Conservation (phyloP, 2,888 invertebrate species). For the Heterodera filipjevi region DNA sequence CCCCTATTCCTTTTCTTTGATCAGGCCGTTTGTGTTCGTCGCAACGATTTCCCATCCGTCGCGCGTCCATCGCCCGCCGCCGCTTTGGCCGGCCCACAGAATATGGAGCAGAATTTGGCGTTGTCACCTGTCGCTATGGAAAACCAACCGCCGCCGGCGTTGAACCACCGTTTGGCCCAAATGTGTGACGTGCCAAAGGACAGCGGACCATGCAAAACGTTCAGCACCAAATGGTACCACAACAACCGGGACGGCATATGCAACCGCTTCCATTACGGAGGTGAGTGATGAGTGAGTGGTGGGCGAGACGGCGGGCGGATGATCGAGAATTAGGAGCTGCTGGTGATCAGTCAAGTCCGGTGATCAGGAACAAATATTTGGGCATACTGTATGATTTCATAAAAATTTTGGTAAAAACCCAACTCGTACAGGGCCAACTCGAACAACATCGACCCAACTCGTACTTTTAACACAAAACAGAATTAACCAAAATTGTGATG, state of each 20-base stretch:
- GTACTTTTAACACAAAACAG: too few species aligned
- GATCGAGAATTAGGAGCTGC: too few species aligned
- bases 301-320: not conserved
- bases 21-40: conserved; percentile 20
- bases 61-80: conserved; percentile 29
- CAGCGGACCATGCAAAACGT: conserved; percentile 59
- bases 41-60: conserved; percentile 23
- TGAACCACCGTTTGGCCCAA: conserved; percentile 14
- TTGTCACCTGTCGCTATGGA: conserved; percentile 15
- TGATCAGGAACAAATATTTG: too few species aligned
- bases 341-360: too few species aligned
- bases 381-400: too few species aligned
- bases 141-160: conserved; percentile 6
- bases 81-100: conserved; percentile 12
- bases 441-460: too few species aligned
- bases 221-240: conserved; percentile 48
- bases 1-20: not conserved
- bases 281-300: conserved; percentile 70
- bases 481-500: too few species aligned
- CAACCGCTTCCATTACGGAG: conserved; percentile 84
- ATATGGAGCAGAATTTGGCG: conserved; percentile 18
- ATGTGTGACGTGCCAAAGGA: conserved; percentile 60
- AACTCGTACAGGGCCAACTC: too few species aligned
- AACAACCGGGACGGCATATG: conserved; percentile 70
- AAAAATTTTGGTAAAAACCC: too few species aligned